Conservation (phyloP, 2,888 invertebrate species). For the Tetheella fluctuosa region DNA sequence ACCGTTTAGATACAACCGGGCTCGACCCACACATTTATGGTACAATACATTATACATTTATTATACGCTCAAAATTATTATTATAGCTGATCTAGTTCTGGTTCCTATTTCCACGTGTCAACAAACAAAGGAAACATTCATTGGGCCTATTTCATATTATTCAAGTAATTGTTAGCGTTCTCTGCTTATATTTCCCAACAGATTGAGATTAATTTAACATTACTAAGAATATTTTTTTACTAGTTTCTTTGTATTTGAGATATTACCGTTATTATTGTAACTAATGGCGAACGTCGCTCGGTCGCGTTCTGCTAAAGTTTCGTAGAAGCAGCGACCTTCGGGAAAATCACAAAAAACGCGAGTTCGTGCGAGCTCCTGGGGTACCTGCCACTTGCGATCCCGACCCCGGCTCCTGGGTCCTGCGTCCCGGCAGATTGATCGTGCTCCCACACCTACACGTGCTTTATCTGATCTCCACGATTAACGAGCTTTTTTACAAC, state of each 20-base stretch:
- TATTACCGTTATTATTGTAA: slow-evolving; percentile 39
- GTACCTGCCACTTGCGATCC: slow-evolving; percentile 22
- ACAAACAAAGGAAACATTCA: too few species aligned
- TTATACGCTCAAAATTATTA: too few species aligned
- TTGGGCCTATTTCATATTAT: too few species aligned
- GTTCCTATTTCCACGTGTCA: too few species aligned
- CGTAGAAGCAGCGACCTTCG: slow-evolving; percentile 42
- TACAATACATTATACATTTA: too few species aligned
- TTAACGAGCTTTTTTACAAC: neutral
- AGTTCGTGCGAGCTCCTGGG: slow-evolving; percentile 13
- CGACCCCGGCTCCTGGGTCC: slow-evolving; percentile 26
- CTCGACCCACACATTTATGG: too few species aligned
- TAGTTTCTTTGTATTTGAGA: neutral
- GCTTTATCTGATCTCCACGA: neutral
- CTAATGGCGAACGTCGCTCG: slow-evolving; percentile 30
- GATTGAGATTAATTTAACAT: too few species aligned
- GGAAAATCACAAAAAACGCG: slow-evolving; percentile 35
- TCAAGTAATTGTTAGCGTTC: too few species aligned
- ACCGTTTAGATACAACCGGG: too few species aligned
- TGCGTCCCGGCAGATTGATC: neutral
- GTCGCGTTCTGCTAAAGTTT: slow-evolving; percentile 35
- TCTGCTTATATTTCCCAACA: too few species aligned
- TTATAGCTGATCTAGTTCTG: too few species aligned
- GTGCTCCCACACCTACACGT: neutral
- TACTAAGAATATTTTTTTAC: too few species aligned